These are phyloP conservation scores for Tragulus kanchil DNA, from an alignment of 2,113 vertebrate species.

Conservation along the genomic window DNA sequence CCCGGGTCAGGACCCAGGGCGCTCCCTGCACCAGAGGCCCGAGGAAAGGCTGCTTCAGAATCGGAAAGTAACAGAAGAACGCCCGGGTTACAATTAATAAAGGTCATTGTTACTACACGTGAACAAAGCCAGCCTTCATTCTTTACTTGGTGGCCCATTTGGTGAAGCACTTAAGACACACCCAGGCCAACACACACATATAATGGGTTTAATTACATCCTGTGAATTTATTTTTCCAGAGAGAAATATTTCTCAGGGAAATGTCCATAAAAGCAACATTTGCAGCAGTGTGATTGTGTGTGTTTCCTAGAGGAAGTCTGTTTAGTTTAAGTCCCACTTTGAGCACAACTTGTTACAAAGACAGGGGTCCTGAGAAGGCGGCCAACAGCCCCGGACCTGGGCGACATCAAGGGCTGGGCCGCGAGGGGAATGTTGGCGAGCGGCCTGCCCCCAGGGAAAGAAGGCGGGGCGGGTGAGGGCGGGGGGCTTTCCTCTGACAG, in stretches of 20 bases:
- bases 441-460: not conserved
- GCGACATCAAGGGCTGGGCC: not conserved
- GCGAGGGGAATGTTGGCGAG: accelerated
- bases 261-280: constrained; percentile 85
- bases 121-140: constrained; percentile 87
- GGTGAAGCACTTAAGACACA: constrained; percentile 85
- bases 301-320: constrained; percentile 88
- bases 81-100: constrained; percentile 77
- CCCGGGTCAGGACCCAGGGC: not conserved
- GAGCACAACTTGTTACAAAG: constrained; percentile 62
- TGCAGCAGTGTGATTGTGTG: constrained; percentile 79
- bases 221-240: constrained; percentile 88
- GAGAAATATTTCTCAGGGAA: constrained; percentile 86
- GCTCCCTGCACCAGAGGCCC: not conserved
- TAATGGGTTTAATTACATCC: constrained; percentile 87
- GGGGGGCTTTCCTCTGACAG: accelerated
- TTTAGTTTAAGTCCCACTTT: constrained; percentile 85
- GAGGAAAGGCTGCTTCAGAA: constrained; percentile 59
- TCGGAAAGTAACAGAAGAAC: constrained; percentile 63
- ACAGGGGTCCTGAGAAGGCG: constrained; percentile 53
- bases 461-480: not conserved
- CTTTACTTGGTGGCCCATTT: constrained; percentile 81
- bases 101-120: constrained; percentile 77
- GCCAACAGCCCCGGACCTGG: constrained; percentile 40
- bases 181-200: constrained; percentile 78